phyloP scores from a whole-genome alignment of 1,140 invertebrate genomes.

The Bombus confusus region DNA sequence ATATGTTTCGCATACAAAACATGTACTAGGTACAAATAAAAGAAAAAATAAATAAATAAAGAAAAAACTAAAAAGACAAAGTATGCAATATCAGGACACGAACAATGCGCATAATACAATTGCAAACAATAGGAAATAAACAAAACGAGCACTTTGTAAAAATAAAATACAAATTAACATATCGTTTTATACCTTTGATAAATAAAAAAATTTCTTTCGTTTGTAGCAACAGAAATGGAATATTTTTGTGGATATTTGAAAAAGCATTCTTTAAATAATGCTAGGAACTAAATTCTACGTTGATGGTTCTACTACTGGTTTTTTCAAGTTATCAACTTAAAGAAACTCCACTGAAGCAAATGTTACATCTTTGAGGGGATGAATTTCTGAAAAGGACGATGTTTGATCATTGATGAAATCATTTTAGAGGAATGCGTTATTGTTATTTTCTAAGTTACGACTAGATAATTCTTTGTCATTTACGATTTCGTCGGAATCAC shows the following conservation, averaged over 20 bases:
- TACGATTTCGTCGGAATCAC: background rate
- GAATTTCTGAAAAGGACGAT: background rate
- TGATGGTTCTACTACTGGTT: background rate
- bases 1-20: background rate
- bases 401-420: background rate
- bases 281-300: background rate
- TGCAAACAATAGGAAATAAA: background rate
- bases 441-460: background rate
- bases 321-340: background rate
- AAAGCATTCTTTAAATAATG: background rate
- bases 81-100: background rate
- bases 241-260: background rate
- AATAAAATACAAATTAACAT: background rate
- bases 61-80: background rate
- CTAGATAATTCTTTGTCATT: background rate
- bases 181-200: background rate
- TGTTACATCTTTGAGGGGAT: background rate
- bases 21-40: background rate
- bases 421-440: background rate
- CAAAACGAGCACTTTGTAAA: background rate
- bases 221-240: background rate
- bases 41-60: conserved; percentile 22
- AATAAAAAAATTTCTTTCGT: background rate
- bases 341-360: background rate
- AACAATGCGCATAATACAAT: background rate